These are phyloP conservation scores for Ploceus nigricollis DNA, from an alignment of 2,113 vertebrate species.

Conservation along the genomic window DNA sequence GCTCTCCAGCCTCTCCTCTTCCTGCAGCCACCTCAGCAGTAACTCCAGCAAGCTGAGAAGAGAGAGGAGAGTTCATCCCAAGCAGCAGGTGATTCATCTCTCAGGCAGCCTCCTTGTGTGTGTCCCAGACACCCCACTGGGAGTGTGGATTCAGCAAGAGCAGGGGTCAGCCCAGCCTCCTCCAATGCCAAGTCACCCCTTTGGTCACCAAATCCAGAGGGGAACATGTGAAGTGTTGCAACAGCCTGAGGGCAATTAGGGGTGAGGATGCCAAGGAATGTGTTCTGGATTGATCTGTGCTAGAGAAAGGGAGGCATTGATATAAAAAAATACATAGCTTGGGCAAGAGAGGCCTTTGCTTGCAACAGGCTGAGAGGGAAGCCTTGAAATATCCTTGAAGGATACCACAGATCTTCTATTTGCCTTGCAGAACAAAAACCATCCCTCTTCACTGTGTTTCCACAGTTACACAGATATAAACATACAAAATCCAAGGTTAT, in stretches of 20 bases:
- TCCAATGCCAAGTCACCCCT: slow-evolving; percentile 27
- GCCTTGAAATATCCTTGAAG: not conserved
- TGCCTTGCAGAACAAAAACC: not conserved
- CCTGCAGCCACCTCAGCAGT: not conserved
- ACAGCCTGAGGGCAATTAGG: not conserved
- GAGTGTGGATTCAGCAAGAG: slow-evolving; percentile 50
- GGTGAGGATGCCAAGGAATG: slow-evolving; percentile 32
- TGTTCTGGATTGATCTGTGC: slow-evolving; percentile 30
- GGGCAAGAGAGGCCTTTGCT: slow-evolving; percentile 37
- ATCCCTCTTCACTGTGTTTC: not conserved
- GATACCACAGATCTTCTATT: not conserved
- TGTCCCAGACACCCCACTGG: not conserved
- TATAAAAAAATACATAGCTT: not conserved
- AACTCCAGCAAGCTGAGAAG: not conserved
- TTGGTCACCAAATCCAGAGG: not conserved
- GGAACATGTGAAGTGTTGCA: slow-evolving; percentile 13
- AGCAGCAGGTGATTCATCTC: slow-evolving; percentile 57
- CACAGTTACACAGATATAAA: slow-evolving; percentile 46
- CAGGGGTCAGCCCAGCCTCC: slow-evolving; percentile 14
- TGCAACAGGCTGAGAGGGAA: slow-evolving; percentile 19
- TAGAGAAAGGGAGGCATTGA: slow-evolving; percentile 40
- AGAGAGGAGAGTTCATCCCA: not conserved
- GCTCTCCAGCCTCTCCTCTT: not conserved
- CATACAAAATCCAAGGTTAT: slow-evolving; percentile 39
- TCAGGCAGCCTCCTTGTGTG: not conserved